Evolutionary conservation across 2,113 vertebrate genomes (phyloP).

Genomic region (Cairina moschata): DNA sequence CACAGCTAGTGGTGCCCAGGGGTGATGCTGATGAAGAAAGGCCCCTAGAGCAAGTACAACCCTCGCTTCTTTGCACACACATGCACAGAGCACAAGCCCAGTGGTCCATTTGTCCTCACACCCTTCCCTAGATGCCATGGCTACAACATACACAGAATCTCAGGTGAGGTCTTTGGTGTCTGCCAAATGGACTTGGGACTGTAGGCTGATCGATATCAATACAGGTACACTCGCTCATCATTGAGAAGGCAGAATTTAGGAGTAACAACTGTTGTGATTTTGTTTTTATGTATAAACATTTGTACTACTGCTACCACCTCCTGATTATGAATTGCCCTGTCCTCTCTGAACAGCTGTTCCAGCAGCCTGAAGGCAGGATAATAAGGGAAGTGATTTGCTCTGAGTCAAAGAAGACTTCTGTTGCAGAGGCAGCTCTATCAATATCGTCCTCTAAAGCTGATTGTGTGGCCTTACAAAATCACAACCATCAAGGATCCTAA

Average conservation of each 20-base stretch:
- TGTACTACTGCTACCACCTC: not conserved
- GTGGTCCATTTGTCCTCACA: not conserved
- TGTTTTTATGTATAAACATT: not conserved
- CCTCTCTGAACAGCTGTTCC: not conserved
- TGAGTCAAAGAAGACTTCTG: not conserved
- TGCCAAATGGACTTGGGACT: fast-evolving
- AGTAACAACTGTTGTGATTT: not conserved
- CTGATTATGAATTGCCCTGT: not conserved
- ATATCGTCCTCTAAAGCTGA: not conserved
- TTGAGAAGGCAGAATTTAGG: not conserved
- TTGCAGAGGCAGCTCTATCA: not conserved
- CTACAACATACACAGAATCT: fast-evolving
- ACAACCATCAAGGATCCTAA: not conserved
- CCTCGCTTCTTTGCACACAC: not conserved
- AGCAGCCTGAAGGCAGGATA: not conserved
- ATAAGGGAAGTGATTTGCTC: not conserved
- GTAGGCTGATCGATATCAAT: fast-evolving
- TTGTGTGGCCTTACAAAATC: not conserved
- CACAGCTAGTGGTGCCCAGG: not conserved
- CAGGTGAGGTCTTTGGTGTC: not conserved
- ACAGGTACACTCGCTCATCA: not conserved
- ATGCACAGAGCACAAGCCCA: not conserved
- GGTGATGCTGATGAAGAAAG: not conserved
- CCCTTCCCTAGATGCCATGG: not conserved
- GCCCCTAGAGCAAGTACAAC: not conserved